Evolutionary conservation across 2,113 vertebrate genomes (phyloP).

Genomic region (Vulpes ferrilata): DNA sequence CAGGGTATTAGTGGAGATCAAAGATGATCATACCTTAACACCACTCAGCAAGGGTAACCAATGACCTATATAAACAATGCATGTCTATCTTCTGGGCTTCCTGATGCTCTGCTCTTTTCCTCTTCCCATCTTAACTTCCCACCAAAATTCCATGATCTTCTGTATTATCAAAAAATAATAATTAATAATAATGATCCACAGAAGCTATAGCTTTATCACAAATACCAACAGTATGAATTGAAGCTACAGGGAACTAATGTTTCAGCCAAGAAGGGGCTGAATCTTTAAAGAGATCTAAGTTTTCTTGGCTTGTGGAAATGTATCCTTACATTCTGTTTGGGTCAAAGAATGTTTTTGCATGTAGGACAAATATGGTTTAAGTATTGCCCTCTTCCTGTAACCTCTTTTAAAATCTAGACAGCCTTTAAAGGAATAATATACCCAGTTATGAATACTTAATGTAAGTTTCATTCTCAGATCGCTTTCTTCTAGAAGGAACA

Average conservation of each 20-base stretch:
- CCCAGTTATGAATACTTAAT: slow-evolving; percentile 45
- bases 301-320: slow-evolving; percentile 49
- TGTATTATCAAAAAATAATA: background rate
- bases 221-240: background rate
- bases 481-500: slow-evolving; percentile 30
- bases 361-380: slow-evolving; percentile 37
- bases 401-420: slow-evolving; percentile 66
- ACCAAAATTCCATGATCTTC: background rate
- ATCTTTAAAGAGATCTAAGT: background rate
- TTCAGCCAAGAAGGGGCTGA: background rate
- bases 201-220: background rate
- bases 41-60: background rate
- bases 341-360: slow-evolving; percentile 35
- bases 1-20: background rate
- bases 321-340: slow-evolving; percentile 19
- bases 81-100: background rate
- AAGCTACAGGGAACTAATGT: background rate
- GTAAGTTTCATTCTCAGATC: slow-evolving; percentile 60
- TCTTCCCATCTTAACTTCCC: background rate
- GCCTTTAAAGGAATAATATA: slow-evolving; percentile 45
- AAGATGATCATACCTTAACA: background rate
- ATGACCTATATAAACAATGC: background rate
- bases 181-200: background rate
- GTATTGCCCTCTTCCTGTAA: slow-evolving; percentile 54
- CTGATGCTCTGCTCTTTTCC: background rate